A percentile compares a stretch with the other conserved stretches of the same genome.
Conservation (phyloP, 2,113 vertebrate species). For the Gopherus flavomarginatus region DNA sequence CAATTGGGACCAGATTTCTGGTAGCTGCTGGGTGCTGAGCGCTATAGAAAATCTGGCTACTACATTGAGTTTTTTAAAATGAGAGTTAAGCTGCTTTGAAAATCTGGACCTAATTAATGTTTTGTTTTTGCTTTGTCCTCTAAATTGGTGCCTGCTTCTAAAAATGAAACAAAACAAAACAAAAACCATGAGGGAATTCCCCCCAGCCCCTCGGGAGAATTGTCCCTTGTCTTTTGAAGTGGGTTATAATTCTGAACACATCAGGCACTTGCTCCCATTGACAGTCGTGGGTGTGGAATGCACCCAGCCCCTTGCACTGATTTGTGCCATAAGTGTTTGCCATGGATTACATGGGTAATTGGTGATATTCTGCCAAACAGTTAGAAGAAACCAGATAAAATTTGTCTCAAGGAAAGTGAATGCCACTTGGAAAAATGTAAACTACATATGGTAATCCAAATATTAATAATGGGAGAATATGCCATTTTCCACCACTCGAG, state of each 20-base stretch:
- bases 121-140: constrained; percentile 68
- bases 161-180: constrained; percentile 58
- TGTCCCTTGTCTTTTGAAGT: constrained; percentile 45
- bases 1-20: neutral
- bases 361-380: constrained; percentile 57
- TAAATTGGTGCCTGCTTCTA: constrained; percentile 59
- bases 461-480: constrained; percentile 29
- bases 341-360: constrained; percentile 49
- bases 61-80: constrained; percentile 37
- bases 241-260: constrained; percentile 46
- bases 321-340: constrained; percentile 63
- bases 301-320: constrained; percentile 35
- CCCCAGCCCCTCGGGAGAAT: constrained; percentile 13
- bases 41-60: constrained; percentile 27
- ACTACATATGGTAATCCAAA: constrained; percentile 51
- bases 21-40: neutral
- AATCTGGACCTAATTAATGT: constrained; percentile 69
- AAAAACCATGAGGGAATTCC: constrained; percentile 56
- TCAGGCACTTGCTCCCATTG: constrained; percentile 48
- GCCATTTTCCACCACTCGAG: constrained; percentile 24
- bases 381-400: constrained; percentile 61
- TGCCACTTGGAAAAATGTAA: constrained; percentile 50
- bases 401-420: constrained; percentile 62
- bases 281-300: constrained; percentile 39
- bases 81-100: constrained; percentile 54